Percentiles rank a stretch among this genome's conserved stretches.
Evolutionary conservation across 2,888 invertebrate species (phyloP).

Genomic region (Drosophila antonietae): DNA sequence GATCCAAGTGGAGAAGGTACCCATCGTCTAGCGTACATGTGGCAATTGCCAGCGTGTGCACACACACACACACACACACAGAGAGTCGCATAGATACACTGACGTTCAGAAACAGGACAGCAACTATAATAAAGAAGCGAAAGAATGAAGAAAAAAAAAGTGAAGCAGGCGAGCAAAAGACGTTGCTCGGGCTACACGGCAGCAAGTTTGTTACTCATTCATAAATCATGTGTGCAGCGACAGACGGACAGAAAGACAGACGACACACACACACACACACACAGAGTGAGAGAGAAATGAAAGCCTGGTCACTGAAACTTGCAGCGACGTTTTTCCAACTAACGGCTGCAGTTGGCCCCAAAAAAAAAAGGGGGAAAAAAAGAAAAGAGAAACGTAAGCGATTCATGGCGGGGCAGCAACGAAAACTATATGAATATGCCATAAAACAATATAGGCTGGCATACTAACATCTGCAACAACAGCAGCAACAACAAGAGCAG

Average conservation of each 20-base stretch:
- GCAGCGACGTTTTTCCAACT: constrained; percentile 67
- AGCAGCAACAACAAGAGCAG: constrained; percentile 35
- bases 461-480: constrained; percentile 58
- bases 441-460: constrained; percentile 74
- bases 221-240: constrained; percentile 80
- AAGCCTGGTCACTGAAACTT: constrained; percentile 75
- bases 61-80: constrained; percentile 39
- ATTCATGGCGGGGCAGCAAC: constrained; percentile 29
- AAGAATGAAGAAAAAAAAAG: constrained; percentile 36
- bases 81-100: constrained; percentile 14
- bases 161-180: constrained; percentile 62
- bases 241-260: constrained; percentile 47
- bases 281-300: constrained; percentile 17
- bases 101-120: constrained; percentile 40
- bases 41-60: constrained; percentile 71
- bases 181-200: constrained; percentile 75
- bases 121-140: constrained; percentile 71
- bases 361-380: constrained; percentile 30
- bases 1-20: constrained; percentile 71
- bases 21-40: constrained; percentile 50
- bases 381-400: constrained; percentile 43
- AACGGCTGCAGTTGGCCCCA: constrained; percentile 59
- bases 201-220: constrained; percentile 80
- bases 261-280: constrained; percentile 21
- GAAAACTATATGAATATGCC: constrained; percentile 78